Percentiles rank a stretch among this genome's conserved stretches.
Evolutionary conservation across 2,888 invertebrate species (phyloP).

Genomic region (Eupithecia pulchellata): DNA sequence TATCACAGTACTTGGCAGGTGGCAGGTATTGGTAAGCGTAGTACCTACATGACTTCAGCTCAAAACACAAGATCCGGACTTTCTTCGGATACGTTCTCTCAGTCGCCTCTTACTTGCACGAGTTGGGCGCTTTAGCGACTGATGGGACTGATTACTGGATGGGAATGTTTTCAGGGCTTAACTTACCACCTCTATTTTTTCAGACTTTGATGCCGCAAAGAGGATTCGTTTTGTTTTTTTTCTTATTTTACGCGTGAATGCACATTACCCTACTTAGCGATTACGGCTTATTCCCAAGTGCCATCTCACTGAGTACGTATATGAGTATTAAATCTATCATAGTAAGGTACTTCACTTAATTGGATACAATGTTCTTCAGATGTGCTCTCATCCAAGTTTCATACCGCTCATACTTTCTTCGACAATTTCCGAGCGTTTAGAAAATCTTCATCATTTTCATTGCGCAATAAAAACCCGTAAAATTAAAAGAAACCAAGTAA

Average conservation of each 20-base stretch:
- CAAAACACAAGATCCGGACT: too few relatives aligned
- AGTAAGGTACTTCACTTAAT: background rate
- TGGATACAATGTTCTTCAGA: background rate
- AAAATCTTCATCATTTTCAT: background rate
- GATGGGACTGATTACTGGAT: too few relatives aligned
- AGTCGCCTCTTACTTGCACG: too few relatives aligned
- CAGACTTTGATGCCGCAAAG: constrained; percentile 50
- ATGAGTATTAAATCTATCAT: too few relatives aligned
- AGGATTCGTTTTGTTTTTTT: constrained; percentile 62
- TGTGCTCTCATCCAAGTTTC: background rate
- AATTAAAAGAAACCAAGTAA: constrained; percentile 10
- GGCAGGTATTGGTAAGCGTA: too few relatives aligned
- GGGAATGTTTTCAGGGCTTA: background rate
- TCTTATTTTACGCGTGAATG: constrained; percentile 64
- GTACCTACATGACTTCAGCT: too few relatives aligned
- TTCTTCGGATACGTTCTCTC: too few relatives aligned
- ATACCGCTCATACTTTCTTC: background rate
- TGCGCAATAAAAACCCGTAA: background rate
- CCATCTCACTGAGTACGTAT: background rate
- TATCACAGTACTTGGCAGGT: too few relatives aligned
- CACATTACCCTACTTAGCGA: constrained; percentile 52
- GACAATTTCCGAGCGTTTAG: background rate
- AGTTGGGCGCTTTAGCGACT: too few relatives aligned
- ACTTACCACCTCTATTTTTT: constrained; percentile 31
- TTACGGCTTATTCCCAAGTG: constrained; percentile 26